These are phyloP conservation scores for Triplophysa siluroides DNA, from an alignment of 2,113 vertebrate species.

Conservation along the genomic window DNA sequence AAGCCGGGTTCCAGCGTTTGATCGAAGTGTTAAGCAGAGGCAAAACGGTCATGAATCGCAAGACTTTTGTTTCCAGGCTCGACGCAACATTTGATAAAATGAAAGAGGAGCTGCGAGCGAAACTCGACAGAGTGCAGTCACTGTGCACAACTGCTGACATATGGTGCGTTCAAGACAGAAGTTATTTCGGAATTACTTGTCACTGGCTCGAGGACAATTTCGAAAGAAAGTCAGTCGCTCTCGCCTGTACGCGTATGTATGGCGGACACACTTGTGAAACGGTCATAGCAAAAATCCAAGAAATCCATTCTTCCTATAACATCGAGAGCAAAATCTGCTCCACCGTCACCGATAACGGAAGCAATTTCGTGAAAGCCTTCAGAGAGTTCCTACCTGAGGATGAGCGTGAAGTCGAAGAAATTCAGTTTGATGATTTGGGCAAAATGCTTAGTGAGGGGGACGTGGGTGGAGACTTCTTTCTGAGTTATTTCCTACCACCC, in stretches of 20 bases:
- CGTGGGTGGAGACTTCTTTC: slow-evolving; percentile 67
- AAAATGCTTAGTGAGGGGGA: slow-evolving; percentile 64
- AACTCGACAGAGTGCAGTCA: slow-evolving; percentile 65
- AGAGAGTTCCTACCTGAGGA: slow-evolving; percentile 64
- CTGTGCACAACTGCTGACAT: slow-evolving; percentile 74
- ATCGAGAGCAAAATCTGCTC: slow-evolving; percentile 73
- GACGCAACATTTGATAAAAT: slow-evolving; percentile 67
- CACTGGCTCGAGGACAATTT: slow-evolving; percentile 71
- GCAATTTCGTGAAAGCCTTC: slow-evolving; percentile 69
- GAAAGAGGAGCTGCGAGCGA: slow-evolving; percentile 66
- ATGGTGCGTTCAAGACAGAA: slow-evolving; percentile 67
- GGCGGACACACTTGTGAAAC: slow-evolving; percentile 63
- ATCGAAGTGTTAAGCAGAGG: slow-evolving; percentile 69
- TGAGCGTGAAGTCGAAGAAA: slow-evolving; percentile 62
- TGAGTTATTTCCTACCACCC: slow-evolving; percentile 62
- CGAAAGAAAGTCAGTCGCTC: slow-evolving; percentile 69
- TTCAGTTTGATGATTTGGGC: slow-evolving; percentile 66
- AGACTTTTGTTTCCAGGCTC: slow-evolving; percentile 68
- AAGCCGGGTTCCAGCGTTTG: slow-evolving; percentile 71
- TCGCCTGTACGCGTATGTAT: slow-evolving; percentile 65
- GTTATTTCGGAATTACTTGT: slow-evolving; percentile 74
- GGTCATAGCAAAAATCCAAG: slow-evolving; percentile 66
- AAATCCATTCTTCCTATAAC: slow-evolving; percentile 68
- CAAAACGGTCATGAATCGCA: slow-evolving; percentile 66
- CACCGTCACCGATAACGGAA: slow-evolving; percentile 70